Percentiles rank a stretch among this genome's conserved stretches.
Evolutionary conservation across 2,888 invertebrate genomes (phyloP).

Genomic region (Apodemia arnacis): DNA sequence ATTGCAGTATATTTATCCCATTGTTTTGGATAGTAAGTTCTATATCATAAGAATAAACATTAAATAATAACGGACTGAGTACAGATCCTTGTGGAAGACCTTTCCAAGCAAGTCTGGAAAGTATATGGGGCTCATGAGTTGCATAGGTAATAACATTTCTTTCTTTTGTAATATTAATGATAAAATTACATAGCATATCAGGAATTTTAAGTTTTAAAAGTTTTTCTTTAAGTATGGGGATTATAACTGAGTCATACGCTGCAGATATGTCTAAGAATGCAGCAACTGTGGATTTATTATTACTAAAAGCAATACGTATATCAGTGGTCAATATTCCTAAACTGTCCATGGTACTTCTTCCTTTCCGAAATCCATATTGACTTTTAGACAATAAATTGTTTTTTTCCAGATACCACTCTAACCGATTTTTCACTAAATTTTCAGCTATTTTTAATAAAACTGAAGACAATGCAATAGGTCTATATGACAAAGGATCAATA

Average conservation of each 20-base stretch:
- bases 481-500: background rate
- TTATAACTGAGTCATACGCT: constrained; percentile 23
- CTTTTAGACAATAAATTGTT: background rate
- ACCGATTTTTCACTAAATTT: background rate
- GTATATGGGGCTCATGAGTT: background rate
- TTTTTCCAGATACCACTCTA: background rate
- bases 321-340: constrained; percentile 1
- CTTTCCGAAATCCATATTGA: background rate
- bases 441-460: background rate
- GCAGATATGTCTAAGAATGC: constrained; percentile 23
- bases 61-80: background rate
- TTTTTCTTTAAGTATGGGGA: background rate
- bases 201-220: background rate
- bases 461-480: background rate
- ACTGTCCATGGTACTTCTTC: background rate
- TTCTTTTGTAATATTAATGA: background rate
- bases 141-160: background rate
- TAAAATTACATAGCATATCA: background rate
- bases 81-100: constrained; percentile 1
- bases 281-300: constrained; percentile 23
- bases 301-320: constrained; percentile 12
- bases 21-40: background rate
- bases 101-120: background rate
- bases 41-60: background rate
- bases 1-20: background rate